Evolutionary conservation across 2,888 invertebrate genomes (phyloP).

Genomic region (Sesamia inferens): DNA sequence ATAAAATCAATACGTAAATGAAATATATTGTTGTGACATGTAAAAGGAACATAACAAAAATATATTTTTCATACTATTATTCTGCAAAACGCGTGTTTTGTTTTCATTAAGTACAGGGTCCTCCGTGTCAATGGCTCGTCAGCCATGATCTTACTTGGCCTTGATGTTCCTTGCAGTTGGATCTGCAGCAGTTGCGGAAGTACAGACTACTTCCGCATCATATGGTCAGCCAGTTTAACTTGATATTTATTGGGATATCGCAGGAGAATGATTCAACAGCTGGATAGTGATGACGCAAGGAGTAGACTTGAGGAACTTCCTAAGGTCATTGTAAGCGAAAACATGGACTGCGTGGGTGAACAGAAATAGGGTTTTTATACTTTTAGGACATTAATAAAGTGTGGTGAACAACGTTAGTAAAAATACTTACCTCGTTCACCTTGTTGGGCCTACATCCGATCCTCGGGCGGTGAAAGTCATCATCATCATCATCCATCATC

Average conservation of each 20-base stretch:
- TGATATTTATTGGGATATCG: not conserved
- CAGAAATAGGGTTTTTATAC: not conserved
- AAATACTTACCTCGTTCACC: not conserved
- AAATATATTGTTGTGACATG: conserved; percentile 1
- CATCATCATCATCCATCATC: too few species aligned
- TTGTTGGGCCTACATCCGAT: not conserved
- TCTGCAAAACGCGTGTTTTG: conserved; percentile 13
- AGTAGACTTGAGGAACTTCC: not conserved
- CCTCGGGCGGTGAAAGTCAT: too few species aligned
- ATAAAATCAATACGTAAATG: conserved; percentile 5
- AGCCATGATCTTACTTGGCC: not conserved
- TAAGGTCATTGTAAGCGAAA: not conserved
- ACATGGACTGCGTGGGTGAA: not conserved
- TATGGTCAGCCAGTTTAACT: not conserved
- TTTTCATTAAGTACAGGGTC: not conserved
- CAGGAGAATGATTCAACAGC: not conserved
- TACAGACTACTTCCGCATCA: not conserved
- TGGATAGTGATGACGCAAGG: not conserved
- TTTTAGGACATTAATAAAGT: not conserved
- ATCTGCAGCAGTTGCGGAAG: not conserved
- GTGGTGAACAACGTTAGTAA: too few species aligned
- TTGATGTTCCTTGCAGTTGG: not conserved
- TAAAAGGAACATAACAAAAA: conserved; percentile 6
- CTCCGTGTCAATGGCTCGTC: not conserved
- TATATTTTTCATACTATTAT: conserved; percentile 35